A percentile compares a stretch with the other conserved stretches of the same genome.
These are phyloP conservation scores for Bugulina stolonifera DNA, from an alignment of 2,888 invertebrate genomes.

Conservation along the genomic window DNA sequence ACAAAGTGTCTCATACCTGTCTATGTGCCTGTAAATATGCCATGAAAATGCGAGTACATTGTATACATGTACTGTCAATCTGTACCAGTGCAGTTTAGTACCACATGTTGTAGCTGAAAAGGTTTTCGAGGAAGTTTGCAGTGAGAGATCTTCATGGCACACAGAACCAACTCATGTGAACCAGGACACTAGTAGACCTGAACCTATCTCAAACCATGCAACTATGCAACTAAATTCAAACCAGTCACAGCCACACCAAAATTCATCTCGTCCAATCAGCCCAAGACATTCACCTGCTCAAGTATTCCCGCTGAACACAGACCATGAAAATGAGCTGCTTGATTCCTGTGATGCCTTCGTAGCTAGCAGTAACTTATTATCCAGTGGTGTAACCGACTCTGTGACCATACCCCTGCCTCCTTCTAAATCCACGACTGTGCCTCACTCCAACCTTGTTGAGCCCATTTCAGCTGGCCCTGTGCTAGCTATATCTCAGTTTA, in stretches of 20 bases:
- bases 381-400: neutral
- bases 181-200: too few species aligned
- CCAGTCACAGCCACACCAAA: too few species aligned
- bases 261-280: neutral
- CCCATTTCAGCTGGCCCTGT: neutral
- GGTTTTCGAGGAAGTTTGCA: neutral
- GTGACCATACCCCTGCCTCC: slow-evolving; percentile 1
- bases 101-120: too few species aligned
- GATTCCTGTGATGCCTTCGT: slow-evolving; percentile 1
- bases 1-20: too few species aligned
- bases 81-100: too few species aligned
- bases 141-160: slow-evolving; percentile 4
- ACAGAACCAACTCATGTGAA: too few species aligned
- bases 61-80: too few species aligned
- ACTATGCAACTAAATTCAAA: too few species aligned
- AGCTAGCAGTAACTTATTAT: neutral
- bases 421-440: neutral
- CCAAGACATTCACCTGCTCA: neutral
- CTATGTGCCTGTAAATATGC: too few species aligned
- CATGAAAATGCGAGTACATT: too few species aligned
- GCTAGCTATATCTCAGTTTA: neutral
- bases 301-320: neutral
- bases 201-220: too few species aligned
- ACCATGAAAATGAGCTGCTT: neutral
- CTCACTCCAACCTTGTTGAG: neutral